Conservation (phyloP, 2,888 invertebrate genomes). For the Acleris holmiana region DNA sequence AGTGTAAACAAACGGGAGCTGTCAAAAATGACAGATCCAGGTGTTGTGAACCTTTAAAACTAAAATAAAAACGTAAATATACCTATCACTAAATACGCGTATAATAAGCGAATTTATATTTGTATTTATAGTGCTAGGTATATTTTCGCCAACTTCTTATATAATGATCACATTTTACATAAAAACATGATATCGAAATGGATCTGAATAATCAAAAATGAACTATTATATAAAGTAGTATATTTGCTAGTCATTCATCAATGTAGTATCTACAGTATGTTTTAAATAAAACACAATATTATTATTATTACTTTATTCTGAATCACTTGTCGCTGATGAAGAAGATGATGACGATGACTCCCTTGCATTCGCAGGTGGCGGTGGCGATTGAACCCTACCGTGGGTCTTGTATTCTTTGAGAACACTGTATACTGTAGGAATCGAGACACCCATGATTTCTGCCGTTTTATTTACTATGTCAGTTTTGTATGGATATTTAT, state of each 20-base stretch:
- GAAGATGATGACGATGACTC: too few species aligned
- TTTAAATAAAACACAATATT: too few species aligned
- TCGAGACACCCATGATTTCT: constrained; percentile 22
- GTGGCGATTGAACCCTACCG: constrained; percentile 15
- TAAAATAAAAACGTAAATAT: not conserved
- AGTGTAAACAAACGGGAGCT: constrained; percentile 2
- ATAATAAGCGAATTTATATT: too few species aligned
- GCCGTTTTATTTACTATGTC: constrained; percentile 4
- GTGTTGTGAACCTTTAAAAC: constrained; percentile 1
- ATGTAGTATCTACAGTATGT: not conserved
- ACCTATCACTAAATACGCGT: not conserved
- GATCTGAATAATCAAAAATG: not conserved
- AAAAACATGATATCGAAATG: not conserved
- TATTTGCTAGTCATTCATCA: not conserved
- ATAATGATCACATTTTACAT: constrained; percentile 2
- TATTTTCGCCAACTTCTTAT: constrained; percentile 1
- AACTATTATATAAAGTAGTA: constrained; percentile 2
- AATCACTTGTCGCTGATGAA: too few species aligned
- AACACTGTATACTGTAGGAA: constrained; percentile 17
- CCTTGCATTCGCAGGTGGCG: not conserved
- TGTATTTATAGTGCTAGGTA: too few species aligned
- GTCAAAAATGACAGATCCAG: constrained; percentile 6
- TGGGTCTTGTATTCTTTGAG: constrained; percentile 18
- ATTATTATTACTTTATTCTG: not conserved
- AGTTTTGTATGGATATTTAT: constrained; percentile 1